phyloP scores from a whole-genome alignment of 2,113 vertebrate genomes.

The Cyprinodon tularosa region DNA sequence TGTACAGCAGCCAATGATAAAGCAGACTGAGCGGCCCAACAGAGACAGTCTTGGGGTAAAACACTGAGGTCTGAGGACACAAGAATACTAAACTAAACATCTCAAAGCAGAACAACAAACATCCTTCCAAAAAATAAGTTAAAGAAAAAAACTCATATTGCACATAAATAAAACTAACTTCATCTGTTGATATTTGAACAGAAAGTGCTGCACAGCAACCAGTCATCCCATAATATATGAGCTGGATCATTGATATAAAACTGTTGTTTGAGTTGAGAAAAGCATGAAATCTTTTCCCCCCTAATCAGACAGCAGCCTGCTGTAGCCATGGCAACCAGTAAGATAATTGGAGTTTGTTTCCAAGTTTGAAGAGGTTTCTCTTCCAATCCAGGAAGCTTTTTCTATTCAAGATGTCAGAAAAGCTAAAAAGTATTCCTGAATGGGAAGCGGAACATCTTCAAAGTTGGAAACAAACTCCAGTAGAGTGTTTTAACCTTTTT shows the following conservation, averaged over 20 bases:
- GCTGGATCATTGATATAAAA: constrained; percentile 62
- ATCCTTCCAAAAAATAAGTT: constrained; percentile 35
- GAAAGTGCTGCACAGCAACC: constrained; percentile 21
- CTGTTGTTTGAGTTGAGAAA: constrained; percentile 41
- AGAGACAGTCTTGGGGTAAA: not conserved
- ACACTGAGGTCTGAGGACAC: constrained; percentile 56
- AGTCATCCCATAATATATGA: constrained; percentile 60
- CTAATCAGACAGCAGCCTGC: no score
- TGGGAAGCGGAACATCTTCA: no score
- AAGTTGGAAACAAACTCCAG: no score
- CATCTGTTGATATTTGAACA: constrained; percentile 51
- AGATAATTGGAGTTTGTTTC: no score
- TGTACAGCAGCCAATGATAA: no score
- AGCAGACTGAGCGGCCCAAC: no score
- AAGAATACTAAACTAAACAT: constrained; percentile 30
- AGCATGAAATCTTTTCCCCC: not conserved
- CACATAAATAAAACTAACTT: constrained; percentile 78
- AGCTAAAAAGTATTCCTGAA: no score
- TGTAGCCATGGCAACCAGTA: no score
- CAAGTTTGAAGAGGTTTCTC: no score
- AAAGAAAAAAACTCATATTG: constrained; percentile 74
- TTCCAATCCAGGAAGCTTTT: no score
- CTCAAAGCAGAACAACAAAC: constrained; percentile 32
- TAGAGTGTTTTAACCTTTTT: no score
- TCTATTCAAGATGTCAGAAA: no score